Evolutionary conservation across 2,797 vertebrate species (phyloP), one percentile per base, ranked within the genome.

Genomic region (Acrossocheilus fasciatus): DNA sequence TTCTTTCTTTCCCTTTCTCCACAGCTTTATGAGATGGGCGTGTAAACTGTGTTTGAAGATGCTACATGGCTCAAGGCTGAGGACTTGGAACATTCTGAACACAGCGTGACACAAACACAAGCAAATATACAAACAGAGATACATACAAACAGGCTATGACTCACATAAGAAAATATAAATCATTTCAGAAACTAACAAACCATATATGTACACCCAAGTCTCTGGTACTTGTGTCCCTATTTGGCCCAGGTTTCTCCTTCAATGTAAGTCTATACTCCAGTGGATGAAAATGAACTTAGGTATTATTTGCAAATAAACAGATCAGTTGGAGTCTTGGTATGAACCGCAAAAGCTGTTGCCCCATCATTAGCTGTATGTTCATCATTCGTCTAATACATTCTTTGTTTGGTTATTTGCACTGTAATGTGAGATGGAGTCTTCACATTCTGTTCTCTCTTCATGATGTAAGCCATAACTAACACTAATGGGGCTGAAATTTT

Each of bases 11-110:
- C 43, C 18, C 47, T 69, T 18, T 79, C 41, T 50, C 68, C 17
- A 0, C 68, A 64, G 47, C 59, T 74, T 82, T 73, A 66, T 64
- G 54, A 52, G 47, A 41, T 50, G 72, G 82, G 72, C 0, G 73
- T 76, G 45, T 47, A 23, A n/a, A 77, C 68, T 77, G 59, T 30
- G 73, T 77, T 84, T 84, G 83, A 84, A 69, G 82, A 76, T 76
- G 82, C 73, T 84, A 18, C 45, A 66, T 66, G 43, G 73, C 82
- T 84, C 73, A 84, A 84, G 83, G 73, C 73, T 18, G 23, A 82
- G 15, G 66, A 70, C 15, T 69, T 30, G 12, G 34, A 30, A 82
- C 81, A 82, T 82, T 82, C 80, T 82, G 80, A 54, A 64, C 81
- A 39, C 64, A 36, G 3, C 11, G 11, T 50, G 47, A 59, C 18